Percentiles rank a stretch among this genome's conserved stretches.
These are phyloP conservation scores for Anomalospiza imberbis DNA, from an alignment of 2,797 vertebrate genomes.

Conservation along the genomic window DNA sequence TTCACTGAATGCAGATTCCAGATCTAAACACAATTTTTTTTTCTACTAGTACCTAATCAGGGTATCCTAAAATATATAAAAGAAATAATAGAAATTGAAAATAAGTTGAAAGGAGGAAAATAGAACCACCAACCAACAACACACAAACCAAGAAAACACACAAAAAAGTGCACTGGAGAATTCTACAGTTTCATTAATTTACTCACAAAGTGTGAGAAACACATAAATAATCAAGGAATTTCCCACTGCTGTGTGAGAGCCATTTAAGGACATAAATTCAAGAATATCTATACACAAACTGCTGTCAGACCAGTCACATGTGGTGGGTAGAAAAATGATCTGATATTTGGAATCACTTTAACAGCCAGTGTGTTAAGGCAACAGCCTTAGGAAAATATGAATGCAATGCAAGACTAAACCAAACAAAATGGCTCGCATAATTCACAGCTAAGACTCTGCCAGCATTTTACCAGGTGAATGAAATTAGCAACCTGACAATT, in stretches of 20 bases:
- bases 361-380: fast-evolving
- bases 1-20: not conserved
- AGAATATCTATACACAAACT: not conserved
- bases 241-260: fast-evolving
- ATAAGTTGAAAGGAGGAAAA: fast-evolving
- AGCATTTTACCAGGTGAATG: not conserved
- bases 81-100: not conserved
- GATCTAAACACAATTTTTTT: not conserved
- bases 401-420: slow-evolving; percentile 12
- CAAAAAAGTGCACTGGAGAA: not conserved
- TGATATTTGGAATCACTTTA: not conserved
- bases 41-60: not conserved
- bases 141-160: not conserved
- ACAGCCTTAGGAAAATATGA: slow-evolving; percentile 11
- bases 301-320: not conserved
- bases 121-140: not conserved
- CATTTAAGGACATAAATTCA: not conserved
- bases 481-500: not conserved
- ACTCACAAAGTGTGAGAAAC: not conserved
- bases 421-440: not conserved
- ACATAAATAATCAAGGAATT: not conserved
- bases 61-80: not conserved
- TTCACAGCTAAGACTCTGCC: not conserved
- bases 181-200: not conserved
- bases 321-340: not conserved